Conservation (phyloP, 2,113 vertebrate species). For the Phalacrocorax aristotelis region DNA sequence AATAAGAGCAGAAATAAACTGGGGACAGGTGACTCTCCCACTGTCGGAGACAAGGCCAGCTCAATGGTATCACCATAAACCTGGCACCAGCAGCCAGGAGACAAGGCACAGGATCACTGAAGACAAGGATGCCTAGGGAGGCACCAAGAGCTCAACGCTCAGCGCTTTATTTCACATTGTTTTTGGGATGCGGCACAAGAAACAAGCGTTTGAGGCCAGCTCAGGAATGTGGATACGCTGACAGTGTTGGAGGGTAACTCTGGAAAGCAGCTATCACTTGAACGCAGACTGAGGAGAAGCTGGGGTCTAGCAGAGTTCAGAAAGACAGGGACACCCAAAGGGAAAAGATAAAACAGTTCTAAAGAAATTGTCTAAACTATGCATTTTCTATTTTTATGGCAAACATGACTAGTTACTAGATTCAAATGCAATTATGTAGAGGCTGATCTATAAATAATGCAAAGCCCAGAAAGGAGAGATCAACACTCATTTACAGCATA, state of each 20-base stretch:
- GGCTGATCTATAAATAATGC: slow-evolving; percentile 60
- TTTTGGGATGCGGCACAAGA: not conserved
- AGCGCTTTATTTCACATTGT: not conserved
- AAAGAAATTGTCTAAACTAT: not conserved
- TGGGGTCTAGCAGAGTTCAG: not conserved
- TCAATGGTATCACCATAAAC: not conserved
- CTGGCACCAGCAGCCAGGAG: not conserved
- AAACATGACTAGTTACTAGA: slow-evolving; percentile 41
- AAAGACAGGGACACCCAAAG: not conserved
- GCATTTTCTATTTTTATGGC: slow-evolving; percentile 22
- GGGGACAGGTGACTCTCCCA: not conserved
- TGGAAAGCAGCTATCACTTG: not conserved
- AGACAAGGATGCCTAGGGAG: not conserved
- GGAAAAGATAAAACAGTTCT: not conserved
- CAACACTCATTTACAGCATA: slow-evolving; percentile 9
- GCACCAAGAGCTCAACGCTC: not conserved
- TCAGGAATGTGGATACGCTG: fast-evolving
- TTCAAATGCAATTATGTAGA: slow-evolving; percentile 59
- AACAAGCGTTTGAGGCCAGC: not conserved
- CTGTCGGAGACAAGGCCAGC: not conserved
- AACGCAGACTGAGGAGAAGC: fast-evolving
- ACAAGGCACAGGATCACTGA: not conserved
- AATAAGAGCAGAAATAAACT: not conserved
- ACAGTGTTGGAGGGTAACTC: not conserved
- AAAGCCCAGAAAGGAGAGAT: slow-evolving; percentile 33